These are phyloP conservation scores for Embiotoca jacksoni DNA, from an alignment of 2,113 vertebrate species.

Conservation along the genomic window DNA sequence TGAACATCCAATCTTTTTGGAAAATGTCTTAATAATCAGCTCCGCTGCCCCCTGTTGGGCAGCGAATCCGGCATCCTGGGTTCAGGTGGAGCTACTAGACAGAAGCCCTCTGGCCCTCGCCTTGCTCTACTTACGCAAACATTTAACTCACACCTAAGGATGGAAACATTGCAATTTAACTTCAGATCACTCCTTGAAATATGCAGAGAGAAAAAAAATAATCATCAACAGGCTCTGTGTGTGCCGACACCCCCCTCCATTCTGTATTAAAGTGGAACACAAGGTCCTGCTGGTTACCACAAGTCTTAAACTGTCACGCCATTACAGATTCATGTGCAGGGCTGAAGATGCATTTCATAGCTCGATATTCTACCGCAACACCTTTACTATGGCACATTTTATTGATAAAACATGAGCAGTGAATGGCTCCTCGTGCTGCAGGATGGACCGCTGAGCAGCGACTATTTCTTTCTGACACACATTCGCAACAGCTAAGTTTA, in stretches of 20 bases:
- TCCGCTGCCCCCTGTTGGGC: slow-evolving; percentile 51
- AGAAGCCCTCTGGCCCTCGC: slow-evolving; percentile 43
- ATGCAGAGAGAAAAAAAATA: slow-evolving; percentile 49
- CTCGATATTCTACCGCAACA: slow-evolving; percentile 63
- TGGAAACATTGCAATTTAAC: slow-evolving; percentile 38
- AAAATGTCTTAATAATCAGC: slow-evolving; percentile 70
- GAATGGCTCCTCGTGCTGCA: slow-evolving; percentile 15
- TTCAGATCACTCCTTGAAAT: slow-evolving; percentile 55
- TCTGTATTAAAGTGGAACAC: slow-evolving; percentile 64
- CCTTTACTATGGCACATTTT: slow-evolving; percentile 40
- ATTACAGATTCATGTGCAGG: slow-evolving; percentile 62
- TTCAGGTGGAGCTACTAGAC: slow-evolving; percentile 48
- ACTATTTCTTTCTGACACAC: slow-evolving; percentile 32
- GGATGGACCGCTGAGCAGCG: slow-evolving; percentile 21
- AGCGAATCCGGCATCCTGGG: slow-evolving; percentile 28
- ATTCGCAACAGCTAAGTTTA: background rate
- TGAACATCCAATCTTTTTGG: slow-evolving; percentile 67
- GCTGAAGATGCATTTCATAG: slow-evolving; percentile 51
- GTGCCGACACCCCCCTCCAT: slow-evolving; percentile 46
- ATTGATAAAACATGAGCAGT: slow-evolving; percentile 28
- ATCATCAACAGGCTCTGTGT: slow-evolving; percentile 60
- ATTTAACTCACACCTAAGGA: slow-evolving; percentile 63
- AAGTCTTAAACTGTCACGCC: slow-evolving; percentile 64
- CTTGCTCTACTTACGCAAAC: slow-evolving; percentile 56
- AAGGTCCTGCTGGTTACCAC: slow-evolving; percentile 70